Evolutionary conservation across 1,140 invertebrate species (phyloP).

Genomic region (Cyphomyrmex costatus): DNA sequence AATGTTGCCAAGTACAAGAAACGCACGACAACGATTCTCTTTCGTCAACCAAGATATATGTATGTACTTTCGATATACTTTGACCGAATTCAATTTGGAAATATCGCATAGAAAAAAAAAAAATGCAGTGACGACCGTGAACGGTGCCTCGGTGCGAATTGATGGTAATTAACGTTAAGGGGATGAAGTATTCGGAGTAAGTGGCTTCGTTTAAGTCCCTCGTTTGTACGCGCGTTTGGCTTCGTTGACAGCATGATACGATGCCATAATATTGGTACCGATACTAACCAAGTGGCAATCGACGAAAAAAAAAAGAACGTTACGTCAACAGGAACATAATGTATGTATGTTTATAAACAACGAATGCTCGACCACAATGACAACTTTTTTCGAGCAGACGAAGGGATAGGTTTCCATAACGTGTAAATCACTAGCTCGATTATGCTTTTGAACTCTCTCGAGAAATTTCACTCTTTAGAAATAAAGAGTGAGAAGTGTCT

Average conservation of each 20-base stretch:
- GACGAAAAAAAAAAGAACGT: neutral
- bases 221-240: constrained; percentile 21
- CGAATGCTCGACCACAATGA: constrained; percentile 42
- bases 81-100: constrained; percentile 1
- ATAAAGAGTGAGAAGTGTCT: no score
- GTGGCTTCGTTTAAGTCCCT: constrained; percentile 62
- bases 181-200: constrained; percentile 56
- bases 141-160: constrained; percentile 33
- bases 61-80: constrained; percentile 5
- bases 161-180: constrained; percentile 60
- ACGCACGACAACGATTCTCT: neutral
- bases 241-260: constrained; percentile 14
- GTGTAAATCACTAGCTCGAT: neutral
- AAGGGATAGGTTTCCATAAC: neutral
- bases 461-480: no score
- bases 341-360: neutral
- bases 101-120: constrained; percentile 30
- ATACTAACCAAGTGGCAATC: constrained; percentile 19
- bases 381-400: constrained; percentile 36
- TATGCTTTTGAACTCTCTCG: neutral
- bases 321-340: constrained; percentile 2
- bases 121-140: constrained; percentile 8
- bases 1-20: constrained; percentile 36
- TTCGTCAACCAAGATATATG: neutral
- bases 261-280: neutral